phyloP scores from a whole-genome alignment of 2,113 vertebrate genomes.

The Heliornis fulica region DNA sequence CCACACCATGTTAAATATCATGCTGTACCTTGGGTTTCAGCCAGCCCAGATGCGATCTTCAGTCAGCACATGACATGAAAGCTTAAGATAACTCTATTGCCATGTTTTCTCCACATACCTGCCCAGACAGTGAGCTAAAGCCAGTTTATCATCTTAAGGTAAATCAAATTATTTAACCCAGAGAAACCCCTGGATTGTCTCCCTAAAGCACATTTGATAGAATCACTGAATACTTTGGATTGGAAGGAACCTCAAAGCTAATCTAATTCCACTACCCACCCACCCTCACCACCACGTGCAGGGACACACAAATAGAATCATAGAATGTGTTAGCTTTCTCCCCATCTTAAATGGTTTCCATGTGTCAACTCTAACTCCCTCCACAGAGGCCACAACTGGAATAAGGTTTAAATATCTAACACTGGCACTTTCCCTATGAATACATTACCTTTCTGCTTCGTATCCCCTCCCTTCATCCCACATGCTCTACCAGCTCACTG shows the following conservation, averaged over 20 bases:
- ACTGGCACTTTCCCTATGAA: background rate
- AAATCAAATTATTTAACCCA: background rate
- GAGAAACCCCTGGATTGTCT: background rate
- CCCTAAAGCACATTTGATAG: background rate
- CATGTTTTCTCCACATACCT: background rate
- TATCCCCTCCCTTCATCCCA: background rate
- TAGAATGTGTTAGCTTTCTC: no score
- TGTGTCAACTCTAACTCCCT: background rate
- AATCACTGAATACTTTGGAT: no score
- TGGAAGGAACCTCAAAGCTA: no score
- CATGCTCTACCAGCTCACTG: background rate
- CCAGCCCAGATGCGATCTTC: background rate
- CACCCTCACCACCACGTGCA: no score
- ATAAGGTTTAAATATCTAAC: background rate
- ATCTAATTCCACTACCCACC: no score
- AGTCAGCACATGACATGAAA: background rate
- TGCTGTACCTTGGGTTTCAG: rapidly evolving
- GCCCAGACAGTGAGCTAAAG: background rate
- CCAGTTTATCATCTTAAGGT: background rate
- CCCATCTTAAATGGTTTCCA: no score
- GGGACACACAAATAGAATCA: no score
- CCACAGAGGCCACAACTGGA: background rate
- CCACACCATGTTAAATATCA: background rate
- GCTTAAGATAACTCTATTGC: background rate
- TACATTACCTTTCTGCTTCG: background rate